Base-by-base conservation (phyloP, 2,888 invertebrate genomes). In the Coleophora deauratella region DNA sequence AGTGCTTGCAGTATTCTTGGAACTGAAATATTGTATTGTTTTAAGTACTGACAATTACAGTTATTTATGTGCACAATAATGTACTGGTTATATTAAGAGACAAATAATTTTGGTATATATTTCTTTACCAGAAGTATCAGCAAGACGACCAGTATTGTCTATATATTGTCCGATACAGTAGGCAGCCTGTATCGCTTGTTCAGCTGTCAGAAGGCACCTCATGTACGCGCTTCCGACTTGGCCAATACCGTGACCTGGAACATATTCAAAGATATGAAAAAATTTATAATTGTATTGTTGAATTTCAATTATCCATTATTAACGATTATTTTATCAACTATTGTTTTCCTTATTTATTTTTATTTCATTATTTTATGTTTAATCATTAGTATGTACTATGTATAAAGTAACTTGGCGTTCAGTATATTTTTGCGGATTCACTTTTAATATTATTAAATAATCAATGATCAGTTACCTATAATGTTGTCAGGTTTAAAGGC, bases 171-270 rank as follows among this genome's bases (percentile, higher is more conserved):
- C 96, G 57, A 96, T 87, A 67, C 92, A 93, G 72, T 96, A 96
- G 0, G 96, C 93, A 0, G 92, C 88, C 8, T 95, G 73, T 43
- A 97, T 91, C 86, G 94, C 93, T 77, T 97, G 93, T 59, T 96
- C 94, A 0, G 92, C 90, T 0, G 95, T 94, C 52, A 98, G 88
- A 51, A 94, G 93, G 0, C 95, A 96, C 70, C 98, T 98, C 2
- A 96, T 97, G 77, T 98, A 98, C 0, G 95, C 97, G 71, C 98
- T 98, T 1, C 95, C 97, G 7, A 98, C 82, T 72, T 98, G 98
- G 15, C 98, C 98, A 0, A 96, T 94, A 7, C 97, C 97, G 73
- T 98, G 97, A 1, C 98, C 96, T 84, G 46, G 21, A 10, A 37
- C 9, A 13, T 12, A 34, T 11, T 12, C n/a, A n/a, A n/a, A n/a